These are phyloP conservation scores for Cetoscarus ocellatus DNA, from an alignment of 2,797 vertebrate genomes.

Conservation along the genomic window DNA sequence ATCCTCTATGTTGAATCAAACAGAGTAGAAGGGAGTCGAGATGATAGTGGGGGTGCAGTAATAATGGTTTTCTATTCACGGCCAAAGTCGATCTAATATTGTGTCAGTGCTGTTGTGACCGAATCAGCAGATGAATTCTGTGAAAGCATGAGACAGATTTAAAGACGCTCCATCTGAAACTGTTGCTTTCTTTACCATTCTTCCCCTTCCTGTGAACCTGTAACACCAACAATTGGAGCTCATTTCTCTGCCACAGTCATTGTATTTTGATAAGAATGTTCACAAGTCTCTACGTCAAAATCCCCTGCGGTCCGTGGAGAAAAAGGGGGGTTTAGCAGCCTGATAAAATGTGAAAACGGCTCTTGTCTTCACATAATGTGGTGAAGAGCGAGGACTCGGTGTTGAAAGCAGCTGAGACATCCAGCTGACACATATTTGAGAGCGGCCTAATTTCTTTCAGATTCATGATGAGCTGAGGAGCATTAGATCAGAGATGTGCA, in stretches of 20 bases:
- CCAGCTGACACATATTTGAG: constrained; percentile 64
- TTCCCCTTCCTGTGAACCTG: neutral
- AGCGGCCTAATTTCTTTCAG: constrained; percentile 51
- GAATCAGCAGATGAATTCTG: neutral
- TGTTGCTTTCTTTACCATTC: neutral
- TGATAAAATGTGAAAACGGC: constrained; percentile 46
- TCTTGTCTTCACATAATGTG: constrained; percentile 45
- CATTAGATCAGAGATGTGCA: constrained; percentile 60
- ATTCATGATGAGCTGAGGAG: constrained; percentile 54
- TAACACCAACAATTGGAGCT: constrained; percentile 7
- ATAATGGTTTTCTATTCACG: neutral
- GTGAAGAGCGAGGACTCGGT: constrained; percentile 38
- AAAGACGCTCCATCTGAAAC: neutral
- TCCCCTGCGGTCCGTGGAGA: constrained; percentile 19
- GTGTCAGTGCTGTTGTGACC: neutral
- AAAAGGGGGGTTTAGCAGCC: constrained; percentile 22
- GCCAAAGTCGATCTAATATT: neutral
- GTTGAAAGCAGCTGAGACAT: constrained; percentile 52
- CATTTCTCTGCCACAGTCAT: constrained; percentile 16
- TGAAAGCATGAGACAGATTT: neutral
- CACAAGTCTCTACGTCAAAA: constrained; percentile 29
- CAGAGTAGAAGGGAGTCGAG: too few relatives aligned
- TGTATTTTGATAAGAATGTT: constrained; percentile 19
- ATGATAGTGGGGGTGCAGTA: neutral
- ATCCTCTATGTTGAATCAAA: too few relatives aligned